Base-by-base conservation (phyloP, 1,140 invertebrate genomes). In the Microplitis demolitor region DNA sequence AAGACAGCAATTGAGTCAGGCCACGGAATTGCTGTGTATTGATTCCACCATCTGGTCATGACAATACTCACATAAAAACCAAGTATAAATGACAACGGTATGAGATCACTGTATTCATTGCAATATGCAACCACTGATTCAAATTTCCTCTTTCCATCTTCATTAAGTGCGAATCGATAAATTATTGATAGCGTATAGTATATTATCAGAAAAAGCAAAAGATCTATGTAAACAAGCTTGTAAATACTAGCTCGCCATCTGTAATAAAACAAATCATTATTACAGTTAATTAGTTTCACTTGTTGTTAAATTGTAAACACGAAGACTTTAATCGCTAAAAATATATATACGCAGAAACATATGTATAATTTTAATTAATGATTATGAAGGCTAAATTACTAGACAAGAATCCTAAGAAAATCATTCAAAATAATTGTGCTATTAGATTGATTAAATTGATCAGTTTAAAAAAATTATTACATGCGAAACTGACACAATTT, bases 31-130 rank as follows among this genome's bases (percentile, higher is more conserved):
- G 82, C 84, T 80, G 90, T 91, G 78, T 96, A 97, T 83, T 97
- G 96, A 84, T 90, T 92, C 96, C 96, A 97, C 96, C 96, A 98
- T 81, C 97, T 90, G 6, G 91, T 93, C 88, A 97, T 96, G 14
- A 98, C 95, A 61, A 97, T 92, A 11, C 93, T 93, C 11, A 98
- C 96, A 85, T 97, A 98, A 85, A 96, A 98, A 62, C 95, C 95
- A 58, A 97, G 88, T 14, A 97, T 94, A 83, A 96, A 96, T 13
- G 94, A 94, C 60, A 96, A 82, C 24, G 94, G 94, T 79, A 96
- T 96, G 35, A 95, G 89, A 77, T 92, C 91, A 69, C 91, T 92
- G 83, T 94, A 94, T 45, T 90, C 91, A 78, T 92, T 91, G 82
- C 94, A 96, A 80, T 96, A 95, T 61, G 90, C 88, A 0, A 93